Base-by-base conservation (phyloP, 2,888 invertebrate species). In the Chalcis sispes region DNA sequence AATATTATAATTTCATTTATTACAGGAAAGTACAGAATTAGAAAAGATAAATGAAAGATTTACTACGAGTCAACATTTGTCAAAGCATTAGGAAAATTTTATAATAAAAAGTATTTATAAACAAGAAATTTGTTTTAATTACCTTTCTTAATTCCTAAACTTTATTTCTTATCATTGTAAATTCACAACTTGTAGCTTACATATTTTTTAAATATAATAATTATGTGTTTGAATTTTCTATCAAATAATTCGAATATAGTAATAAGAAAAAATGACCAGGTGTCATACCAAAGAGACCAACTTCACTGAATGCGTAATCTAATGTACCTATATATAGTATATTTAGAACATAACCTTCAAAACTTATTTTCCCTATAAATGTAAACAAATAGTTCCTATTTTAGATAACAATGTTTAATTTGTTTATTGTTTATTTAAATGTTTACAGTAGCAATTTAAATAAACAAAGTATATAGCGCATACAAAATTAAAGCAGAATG, bases 11-110 rank as follows among this genome's bases (percentile, higher is more conserved):
- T 2, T 70, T 70, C 2, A 23, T 50, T 40, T n/a, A 18, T 62
- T 54, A 4, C 62, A 72, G 71, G 54, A 29, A 25, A 27, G 3
- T 27, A 13, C 42, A 13, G 52, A 52, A 1, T 5, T 61, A 52
- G 58, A 78, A 50, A 81, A 81, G 69, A 76, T 80, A 20, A 77
- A 80, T 13, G 54, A 56, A 52, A 75, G 76, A 69, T 58, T 66
- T 46, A 56, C 73, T 25, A 48, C 72, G 54, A 79, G 73, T 79
- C 72, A 77, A 79, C 61, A 52, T 27, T 75, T 72, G 18, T 64
- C 56, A 1, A 56, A 42, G 70, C 67, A 62, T 46, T 79, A 75
- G 67, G 56, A 70, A 56, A 64, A 69, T 72, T 59, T 65, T 70
- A n/a, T 61, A 61, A 71, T 59, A 76, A 75, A 77, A 75, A 71